phyloP scores from a whole-genome alignment of 2,113 vertebrate species.

The Onychostruthus taczanowskii region DNA sequence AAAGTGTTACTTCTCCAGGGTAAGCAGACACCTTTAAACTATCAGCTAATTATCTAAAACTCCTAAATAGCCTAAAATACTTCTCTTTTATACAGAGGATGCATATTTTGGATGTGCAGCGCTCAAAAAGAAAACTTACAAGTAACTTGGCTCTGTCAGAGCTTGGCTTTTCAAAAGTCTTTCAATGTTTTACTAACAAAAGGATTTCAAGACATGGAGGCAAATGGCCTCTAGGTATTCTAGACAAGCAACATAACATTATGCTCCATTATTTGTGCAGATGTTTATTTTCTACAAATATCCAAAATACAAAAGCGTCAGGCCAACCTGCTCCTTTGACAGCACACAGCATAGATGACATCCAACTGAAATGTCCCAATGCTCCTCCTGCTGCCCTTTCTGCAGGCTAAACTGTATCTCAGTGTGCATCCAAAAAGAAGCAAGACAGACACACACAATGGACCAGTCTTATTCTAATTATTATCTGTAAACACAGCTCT shows the following conservation, averaged over 20 bases:
- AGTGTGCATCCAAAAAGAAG: background rate
- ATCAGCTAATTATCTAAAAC: background rate
- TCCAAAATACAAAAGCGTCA: accelerated
- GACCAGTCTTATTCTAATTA: background rate
- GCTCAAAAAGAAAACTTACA: background rate
- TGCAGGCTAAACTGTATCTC: background rate
- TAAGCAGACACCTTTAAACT: background rate
- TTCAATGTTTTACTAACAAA: background rate
- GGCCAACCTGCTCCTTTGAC: background rate
- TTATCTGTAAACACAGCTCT: background rate
- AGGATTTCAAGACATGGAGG: background rate
- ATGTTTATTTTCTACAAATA: background rate
- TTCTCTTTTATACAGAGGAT: background rate
- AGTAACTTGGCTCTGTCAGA: background rate
- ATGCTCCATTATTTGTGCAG: background rate
- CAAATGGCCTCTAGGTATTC: background rate
- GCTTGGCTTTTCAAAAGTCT: background rate
- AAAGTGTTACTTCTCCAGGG: background rate
- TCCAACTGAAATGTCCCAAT: background rate
- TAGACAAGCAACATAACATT: background rate
- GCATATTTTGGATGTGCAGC: background rate
- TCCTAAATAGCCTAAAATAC: background rate
- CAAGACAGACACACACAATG: background rate
- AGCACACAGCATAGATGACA: background rate
- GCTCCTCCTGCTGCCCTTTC: background rate